These are phyloP conservation scores for Noctua comes DNA, from an alignment of 2,888 invertebrate species.

Conservation along the genomic window DNA sequence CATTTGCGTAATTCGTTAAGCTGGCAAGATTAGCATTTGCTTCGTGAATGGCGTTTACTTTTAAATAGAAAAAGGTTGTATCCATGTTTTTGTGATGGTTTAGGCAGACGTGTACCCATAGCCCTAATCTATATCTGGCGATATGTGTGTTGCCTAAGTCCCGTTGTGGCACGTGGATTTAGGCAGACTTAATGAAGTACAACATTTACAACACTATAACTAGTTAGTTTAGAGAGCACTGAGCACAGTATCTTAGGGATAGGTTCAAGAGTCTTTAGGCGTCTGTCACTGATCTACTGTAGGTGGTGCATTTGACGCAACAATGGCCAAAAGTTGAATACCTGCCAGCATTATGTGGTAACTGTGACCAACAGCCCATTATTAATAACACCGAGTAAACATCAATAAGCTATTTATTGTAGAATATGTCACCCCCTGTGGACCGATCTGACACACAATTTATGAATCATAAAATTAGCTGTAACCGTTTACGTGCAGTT, in stretches of 20 bases:
- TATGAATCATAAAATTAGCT: conserved; percentile 43
- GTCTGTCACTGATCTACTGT: no score
- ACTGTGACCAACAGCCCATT: neutral
- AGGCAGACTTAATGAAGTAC: no score
- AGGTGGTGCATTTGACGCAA: neutral
- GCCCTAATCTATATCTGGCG: neutral
- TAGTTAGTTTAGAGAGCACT: no score
- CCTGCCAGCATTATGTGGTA: conserved; percentile 20
- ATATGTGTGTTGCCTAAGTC: neutral
- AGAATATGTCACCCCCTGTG: conserved; percentile 10
- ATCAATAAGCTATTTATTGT: conserved; percentile 29
- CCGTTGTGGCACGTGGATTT: neutral
- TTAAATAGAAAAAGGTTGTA: neutral
- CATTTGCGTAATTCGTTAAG: conserved; percentile 46
- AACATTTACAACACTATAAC: no score
- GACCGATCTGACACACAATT: conserved; percentile 30
- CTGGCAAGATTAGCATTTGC: conserved; percentile 37
- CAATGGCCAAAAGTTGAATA: conserved; percentile 1
- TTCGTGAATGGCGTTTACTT: conserved; percentile 16
- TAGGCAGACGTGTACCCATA: neutral
- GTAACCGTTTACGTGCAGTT: conserved; percentile 12
- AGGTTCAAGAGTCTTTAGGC: no score
- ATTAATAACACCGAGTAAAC: conserved; percentile 23
- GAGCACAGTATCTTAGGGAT: no score
- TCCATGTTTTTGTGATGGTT: no score